phyloP scores from a whole-genome alignment of 2,797 vertebrate species.

The Valencia hispanica region DNA sequence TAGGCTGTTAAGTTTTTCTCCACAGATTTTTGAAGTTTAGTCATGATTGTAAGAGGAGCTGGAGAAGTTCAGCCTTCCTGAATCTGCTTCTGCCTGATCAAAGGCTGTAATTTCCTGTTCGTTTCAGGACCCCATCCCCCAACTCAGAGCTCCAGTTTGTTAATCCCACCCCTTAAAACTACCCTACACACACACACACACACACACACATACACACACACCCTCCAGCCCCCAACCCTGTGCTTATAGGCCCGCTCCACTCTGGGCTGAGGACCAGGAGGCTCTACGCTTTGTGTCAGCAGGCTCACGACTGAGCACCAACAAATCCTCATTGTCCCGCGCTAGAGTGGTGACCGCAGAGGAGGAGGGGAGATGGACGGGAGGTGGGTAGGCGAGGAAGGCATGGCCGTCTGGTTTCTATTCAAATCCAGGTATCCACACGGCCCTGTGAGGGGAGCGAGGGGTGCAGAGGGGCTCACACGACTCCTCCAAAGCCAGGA shows the following conservation, averaged over 20 bases:
- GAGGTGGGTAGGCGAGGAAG: slow-evolving; percentile 77
- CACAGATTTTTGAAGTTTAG: slow-evolving; percentile 48
- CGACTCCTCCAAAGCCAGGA: slow-evolving; percentile 45
- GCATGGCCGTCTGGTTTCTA: slow-evolving; percentile 96
- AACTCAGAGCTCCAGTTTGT: slow-evolving; percentile 88
- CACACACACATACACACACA: slow-evolving; percentile 1
- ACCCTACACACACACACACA: slow-evolving; percentile 38
- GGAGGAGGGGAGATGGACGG: slow-evolving; percentile 37
- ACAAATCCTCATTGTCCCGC: slow-evolving; percentile 96
- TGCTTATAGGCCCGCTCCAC: slow-evolving; percentile 55
- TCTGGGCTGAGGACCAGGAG: slow-evolving; percentile 54
- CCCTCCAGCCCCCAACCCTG: slow-evolving; percentile 67
- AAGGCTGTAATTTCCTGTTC: slow-evolving; percentile 97
- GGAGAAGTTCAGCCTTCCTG: slow-evolving; percentile 78
- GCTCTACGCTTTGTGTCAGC: slow-evolving; percentile 89
- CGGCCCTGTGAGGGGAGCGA: slow-evolving; percentile 44
- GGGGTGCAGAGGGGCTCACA: slow-evolving; percentile 24
- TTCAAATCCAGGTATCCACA: slow-evolving; percentile 95
- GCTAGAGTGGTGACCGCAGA: slow-evolving; percentile 86
- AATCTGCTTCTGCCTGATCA: slow-evolving; percentile 88
- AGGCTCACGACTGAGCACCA: slow-evolving; percentile 88
- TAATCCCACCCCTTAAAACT: slow-evolving; percentile 80
- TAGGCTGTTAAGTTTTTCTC: slow-evolving; percentile 58
- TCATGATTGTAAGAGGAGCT: slow-evolving; percentile 25
- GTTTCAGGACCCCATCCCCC: slow-evolving; percentile 81